Evolutionary conservation across 1,140 invertebrate genomes (phyloP), one percentile per base, ranked within the genome.

Genomic region (Microplitis demolitor): DNA sequence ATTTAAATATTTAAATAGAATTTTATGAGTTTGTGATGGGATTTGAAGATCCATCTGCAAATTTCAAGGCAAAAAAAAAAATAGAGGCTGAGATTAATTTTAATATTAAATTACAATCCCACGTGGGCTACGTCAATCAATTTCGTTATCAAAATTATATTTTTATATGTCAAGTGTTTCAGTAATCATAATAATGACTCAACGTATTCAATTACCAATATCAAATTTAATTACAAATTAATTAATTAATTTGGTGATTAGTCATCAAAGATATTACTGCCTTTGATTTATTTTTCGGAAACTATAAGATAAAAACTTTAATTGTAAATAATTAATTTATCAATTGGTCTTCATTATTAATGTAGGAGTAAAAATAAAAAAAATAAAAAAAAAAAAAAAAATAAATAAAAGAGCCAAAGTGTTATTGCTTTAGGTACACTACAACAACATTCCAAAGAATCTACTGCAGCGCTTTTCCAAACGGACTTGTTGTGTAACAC

Each of bases 391-490:
- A 0, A 56, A 54, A 16, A 13, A 54, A 56, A 16, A 1, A 16
- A 16, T 1, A 56, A n/a, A n/a, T 13, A 56, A 56, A 16, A n/a
- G 4, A 16, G 5, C 14, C 54, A 5, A 34, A 24, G 39, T 45
- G 6, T 8, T 45, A 45, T 54, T 14, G 5, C 4, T 54, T 54
- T 13, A 14, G 39, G 39, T 45, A 54, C 45, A 50, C 45, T 13
- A 54, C 14, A 54, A 54, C 51, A 50, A 66, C 37, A 66, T 66
- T 31, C 35, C 63, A 51, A 9, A 53, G 31, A 45, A 45, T 11
- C 66, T 67, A 67, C 66, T 24, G 45, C 45, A 67, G 50, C 50
- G 66, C 66, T 67, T 67, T 67, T 67, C 8, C 66, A 54, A 67
- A 53, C 50, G 14, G 50, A 51, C 53, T 54, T 67, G 14, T 34